Percentiles rank a stretch among this genome's conserved stretches.
These are phyloP conservation scores for Pipistrellus kuhlii DNA, from an alignment of 2,797 vertebrate species.

Conservation along the genomic window DNA sequence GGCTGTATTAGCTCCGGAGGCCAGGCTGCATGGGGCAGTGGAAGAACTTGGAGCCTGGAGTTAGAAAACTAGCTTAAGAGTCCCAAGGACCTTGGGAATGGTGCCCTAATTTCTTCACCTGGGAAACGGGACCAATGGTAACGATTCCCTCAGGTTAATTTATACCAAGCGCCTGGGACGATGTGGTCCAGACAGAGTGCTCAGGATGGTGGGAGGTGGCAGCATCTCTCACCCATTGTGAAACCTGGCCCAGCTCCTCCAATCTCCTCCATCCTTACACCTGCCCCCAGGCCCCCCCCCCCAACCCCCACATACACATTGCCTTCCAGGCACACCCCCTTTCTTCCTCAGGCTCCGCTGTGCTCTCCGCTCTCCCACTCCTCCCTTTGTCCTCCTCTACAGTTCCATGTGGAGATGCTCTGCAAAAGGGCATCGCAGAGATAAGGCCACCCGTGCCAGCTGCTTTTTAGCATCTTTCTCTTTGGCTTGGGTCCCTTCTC, in stretches of 20 bases:
- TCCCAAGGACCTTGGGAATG: not conserved
- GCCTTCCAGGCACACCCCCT: not conserved
- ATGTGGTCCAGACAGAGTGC: not conserved
- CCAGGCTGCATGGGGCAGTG: not conserved
- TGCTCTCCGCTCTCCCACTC: not conserved
- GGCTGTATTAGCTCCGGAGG: not conserved
- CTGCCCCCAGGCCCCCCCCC: fast-evolving
- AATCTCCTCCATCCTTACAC: not conserved
- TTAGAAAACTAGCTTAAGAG: not conserved
- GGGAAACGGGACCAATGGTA: not conserved
- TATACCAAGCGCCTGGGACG: not conserved
- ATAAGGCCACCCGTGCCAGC: fast-evolving
- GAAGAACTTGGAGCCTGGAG: not conserved
- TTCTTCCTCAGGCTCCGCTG: not conserved
- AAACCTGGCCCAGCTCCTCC: not conserved
- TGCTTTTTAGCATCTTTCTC: not conserved
- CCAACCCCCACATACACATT: fast-evolving
- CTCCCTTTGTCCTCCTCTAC: not conserved
- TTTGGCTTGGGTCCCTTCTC: not conserved
- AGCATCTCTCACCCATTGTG: not conserved
- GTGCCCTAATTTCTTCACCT: not conserved
- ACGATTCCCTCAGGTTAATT: not conserved
- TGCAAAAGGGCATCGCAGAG: not conserved
- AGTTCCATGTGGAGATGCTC: not conserved
- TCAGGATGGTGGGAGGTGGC: not conserved